Percentiles rank a stretch among this genome's conserved stretches.
phyloP scores from a whole-genome alignment of 2,888 invertebrate genomes.

The Anaspis maculata region DNA sequence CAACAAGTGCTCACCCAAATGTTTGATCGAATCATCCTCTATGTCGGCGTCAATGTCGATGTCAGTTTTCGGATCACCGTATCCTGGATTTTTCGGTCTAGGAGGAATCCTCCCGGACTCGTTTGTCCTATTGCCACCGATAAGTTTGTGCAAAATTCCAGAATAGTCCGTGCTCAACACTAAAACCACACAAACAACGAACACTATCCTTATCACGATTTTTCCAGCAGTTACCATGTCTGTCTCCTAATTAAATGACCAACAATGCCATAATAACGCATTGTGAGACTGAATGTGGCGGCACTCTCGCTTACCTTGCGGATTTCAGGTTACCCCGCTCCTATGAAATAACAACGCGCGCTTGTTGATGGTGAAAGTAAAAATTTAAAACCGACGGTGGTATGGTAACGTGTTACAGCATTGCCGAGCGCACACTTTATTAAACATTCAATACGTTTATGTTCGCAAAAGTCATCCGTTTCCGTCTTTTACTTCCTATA shows the following conservation, averaged over 20 bases:
- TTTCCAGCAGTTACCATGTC: conserved; percentile 35
- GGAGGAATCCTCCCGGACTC: conserved; percentile 29
- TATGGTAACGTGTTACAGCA: conserved; percentile 1
- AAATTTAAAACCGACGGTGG: conserved; percentile 10
- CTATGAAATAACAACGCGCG: conserved; percentile 9
- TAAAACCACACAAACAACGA: conserved; percentile 48
- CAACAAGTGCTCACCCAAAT: conserved; percentile 37
- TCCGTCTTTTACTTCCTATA: conserved; percentile 12
- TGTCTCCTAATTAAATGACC: conserved; percentile 15
- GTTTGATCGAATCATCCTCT: conserved; percentile 39
- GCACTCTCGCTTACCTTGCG: conserved; percentile 28
- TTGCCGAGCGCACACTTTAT: not conserved
- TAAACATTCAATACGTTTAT: conserved; percentile 4
- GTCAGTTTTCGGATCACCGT: conserved; percentile 38
- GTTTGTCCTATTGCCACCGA: conserved; percentile 41
- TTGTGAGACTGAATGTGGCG: conserved; percentile 22
- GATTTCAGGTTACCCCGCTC: conserved; percentile 23
- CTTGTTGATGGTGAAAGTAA: conserved; percentile 24
- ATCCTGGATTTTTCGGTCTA: conserved; percentile 39
- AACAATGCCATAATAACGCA: conserved; percentile 19
- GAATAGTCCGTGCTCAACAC: conserved; percentile 50
- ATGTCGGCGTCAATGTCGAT: conserved; percentile 45
- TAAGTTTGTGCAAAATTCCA: conserved; percentile 42
- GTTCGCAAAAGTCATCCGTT: too few relatives aligned
- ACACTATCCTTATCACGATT: conserved; percentile 44